These are phyloP conservation scores for Myxocyprinus asiaticus DNA, from an alignment of 2,113 vertebrate species.

Conservation along the genomic window DNA sequence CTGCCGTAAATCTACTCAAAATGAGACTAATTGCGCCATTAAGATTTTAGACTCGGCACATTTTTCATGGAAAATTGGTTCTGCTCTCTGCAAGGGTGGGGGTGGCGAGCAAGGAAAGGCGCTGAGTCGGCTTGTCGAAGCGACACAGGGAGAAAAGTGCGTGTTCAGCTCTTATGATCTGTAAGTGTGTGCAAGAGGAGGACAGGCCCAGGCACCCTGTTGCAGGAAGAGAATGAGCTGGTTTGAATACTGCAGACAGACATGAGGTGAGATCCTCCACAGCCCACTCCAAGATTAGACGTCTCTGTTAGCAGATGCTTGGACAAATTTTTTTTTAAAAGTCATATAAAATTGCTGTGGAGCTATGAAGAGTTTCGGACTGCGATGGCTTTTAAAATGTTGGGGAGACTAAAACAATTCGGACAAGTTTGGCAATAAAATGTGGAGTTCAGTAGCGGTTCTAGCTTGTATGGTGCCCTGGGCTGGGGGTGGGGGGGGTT, in stretches of 20 bases:
- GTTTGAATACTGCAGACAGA: constrained; percentile 30
- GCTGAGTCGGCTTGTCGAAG: constrained; percentile 69
- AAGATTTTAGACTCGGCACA: constrained; percentile 64
- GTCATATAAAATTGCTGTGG: no score
- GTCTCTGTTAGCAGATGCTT: no score
- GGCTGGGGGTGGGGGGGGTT: no score
- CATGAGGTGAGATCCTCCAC: background rate
- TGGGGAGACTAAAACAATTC: no score
- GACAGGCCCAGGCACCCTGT: constrained; percentile 24
- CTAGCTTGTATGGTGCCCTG: no score
- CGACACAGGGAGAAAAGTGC: constrained; percentile 64
- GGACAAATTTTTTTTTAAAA: no score
- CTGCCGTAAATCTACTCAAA: constrained; percentile 63
- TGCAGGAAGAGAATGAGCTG: constrained; percentile 31
- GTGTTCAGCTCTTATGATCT: constrained; percentile 73
- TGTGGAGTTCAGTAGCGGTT: no score
- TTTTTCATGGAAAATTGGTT: constrained; percentile 63
- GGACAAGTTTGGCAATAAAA: no score
- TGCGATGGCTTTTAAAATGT: no score
- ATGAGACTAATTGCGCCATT: constrained; percentile 70
- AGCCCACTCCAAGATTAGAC: no score
- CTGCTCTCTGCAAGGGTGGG: constrained; percentile 31
- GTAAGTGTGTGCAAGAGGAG: constrained; percentile 60
- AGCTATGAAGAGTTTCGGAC: no score
- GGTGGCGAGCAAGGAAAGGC: constrained; percentile 44